Conservation (phyloP, 2,888 invertebrate genomes). For the Sinhomidia bicolor region DNA sequence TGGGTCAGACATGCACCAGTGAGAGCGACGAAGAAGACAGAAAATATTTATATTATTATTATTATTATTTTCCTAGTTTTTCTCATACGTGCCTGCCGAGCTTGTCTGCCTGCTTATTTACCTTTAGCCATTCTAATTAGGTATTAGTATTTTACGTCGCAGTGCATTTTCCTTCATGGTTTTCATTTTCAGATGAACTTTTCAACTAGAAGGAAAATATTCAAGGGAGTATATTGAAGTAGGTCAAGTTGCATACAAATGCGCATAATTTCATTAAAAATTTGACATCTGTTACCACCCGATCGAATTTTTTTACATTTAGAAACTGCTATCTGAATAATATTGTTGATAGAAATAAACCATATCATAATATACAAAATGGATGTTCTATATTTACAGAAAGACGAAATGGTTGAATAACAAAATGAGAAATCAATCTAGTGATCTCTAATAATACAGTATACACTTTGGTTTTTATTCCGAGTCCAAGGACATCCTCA, state of each 20-base stretch:
- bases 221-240: constrained; percentile 48
- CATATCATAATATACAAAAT: too few species aligned
- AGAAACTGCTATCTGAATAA: background rate
- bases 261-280: constrained; percentile 55
- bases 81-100: background rate
- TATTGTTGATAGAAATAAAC: too few species aligned
- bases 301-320: background rate
- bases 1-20: constrained; percentile 68
- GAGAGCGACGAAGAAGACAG: background rate
- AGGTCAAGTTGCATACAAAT: constrained; percentile 49
- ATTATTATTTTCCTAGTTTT: constrained; percentile 1
- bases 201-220: constrained; percentile 42
- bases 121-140: constrained; percentile 55
- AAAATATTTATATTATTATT: constrained; percentile 7
- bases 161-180: background rate
- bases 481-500: background rate
- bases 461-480: too few species aligned
- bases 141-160: background rate
- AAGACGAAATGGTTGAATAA: background rate
- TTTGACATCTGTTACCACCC: constrained; percentile 55
- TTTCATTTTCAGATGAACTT: constrained; percentile 63
- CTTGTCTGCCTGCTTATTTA: constrained; percentile 25
- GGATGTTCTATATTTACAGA: too few species aligned
- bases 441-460: too few species aligned
- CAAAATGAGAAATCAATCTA: too few species aligned